Evolutionary conservation across 2,113 vertebrate genomes (phyloP).

Genomic region (Notothenia rossii): DNA sequence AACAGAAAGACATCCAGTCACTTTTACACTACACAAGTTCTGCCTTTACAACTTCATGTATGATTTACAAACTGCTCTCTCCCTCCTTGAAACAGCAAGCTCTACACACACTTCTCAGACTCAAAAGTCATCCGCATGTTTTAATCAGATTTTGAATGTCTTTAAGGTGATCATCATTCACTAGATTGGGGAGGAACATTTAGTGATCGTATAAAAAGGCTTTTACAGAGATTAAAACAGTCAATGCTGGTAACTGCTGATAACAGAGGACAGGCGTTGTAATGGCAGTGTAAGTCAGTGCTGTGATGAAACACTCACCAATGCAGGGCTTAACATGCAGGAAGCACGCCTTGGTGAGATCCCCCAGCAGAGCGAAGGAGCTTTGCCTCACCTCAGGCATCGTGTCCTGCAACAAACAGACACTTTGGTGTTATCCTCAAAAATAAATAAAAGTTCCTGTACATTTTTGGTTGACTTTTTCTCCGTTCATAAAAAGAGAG

Average conservation of each 20-base stretch:
- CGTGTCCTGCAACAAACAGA: conserved; percentile 84
- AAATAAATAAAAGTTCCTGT: no score
- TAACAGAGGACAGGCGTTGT: not conserved
- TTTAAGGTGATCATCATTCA: conserved; percentile 66
- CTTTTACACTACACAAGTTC: no score
- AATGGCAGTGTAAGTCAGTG: not conserved
- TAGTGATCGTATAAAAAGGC: not conserved
- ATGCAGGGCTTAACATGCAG: conserved; percentile 96
- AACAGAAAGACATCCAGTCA: no score
- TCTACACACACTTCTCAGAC: conserved; percentile 73
- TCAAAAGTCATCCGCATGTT: conserved; percentile 39
- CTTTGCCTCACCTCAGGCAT: conserved; percentile 98
- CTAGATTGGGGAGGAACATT: not conserved
- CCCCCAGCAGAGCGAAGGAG: conserved; percentile 93
- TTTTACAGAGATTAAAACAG: not conserved
- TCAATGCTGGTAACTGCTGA: not conserved
- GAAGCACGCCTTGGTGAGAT: conserved; percentile 96
- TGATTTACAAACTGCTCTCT: no score
- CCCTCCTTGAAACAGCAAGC: no score
- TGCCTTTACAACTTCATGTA: no score
- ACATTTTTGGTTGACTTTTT: not conserved
- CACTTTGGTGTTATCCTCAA: not conserved
- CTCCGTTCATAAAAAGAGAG: not conserved
- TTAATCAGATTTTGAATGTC: conserved; percentile 78
- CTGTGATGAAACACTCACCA: conserved; percentile 77